These are phyloP conservation scores for Amiota minor DNA, from an alignment of 2,888 invertebrate species.

Conservation along the genomic window DNA sequence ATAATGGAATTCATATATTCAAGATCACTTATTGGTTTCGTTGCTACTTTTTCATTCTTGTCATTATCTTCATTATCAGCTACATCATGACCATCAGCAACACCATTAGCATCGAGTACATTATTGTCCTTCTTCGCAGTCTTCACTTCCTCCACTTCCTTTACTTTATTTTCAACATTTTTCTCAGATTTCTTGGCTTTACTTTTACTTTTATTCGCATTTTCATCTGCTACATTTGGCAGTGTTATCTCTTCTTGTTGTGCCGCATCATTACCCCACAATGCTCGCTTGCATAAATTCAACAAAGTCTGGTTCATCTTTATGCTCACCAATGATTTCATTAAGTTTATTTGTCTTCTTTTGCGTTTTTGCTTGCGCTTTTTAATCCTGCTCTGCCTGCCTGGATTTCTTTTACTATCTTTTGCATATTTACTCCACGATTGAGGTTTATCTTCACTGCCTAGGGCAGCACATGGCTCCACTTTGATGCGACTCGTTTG, in stretches of 20 bases:
- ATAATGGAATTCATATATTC: slow-evolving; percentile 85
- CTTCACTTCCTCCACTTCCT: slow-evolving; percentile 58
- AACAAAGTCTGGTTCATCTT: slow-evolving; percentile 89
- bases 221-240: not conserved
- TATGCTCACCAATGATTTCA: slow-evolving; percentile 83
- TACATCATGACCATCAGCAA: slow-evolving; percentile 66
- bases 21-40: slow-evolving; percentile 84
- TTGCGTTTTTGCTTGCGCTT: slow-evolving; percentile 48
- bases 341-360: slow-evolving; percentile 76
- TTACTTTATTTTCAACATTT: slow-evolving; percentile 68
- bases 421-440: slow-evolving; percentile 94
- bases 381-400: slow-evolving; percentile 63
- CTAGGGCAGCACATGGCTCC: slow-evolving; percentile 81
- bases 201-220: not conserved
- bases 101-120: slow-evolving; percentile 67
- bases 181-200: not conserved
- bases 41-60: slow-evolving; percentile 77
- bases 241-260: slow-evolving; percentile 49
- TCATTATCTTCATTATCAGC: slow-evolving; percentile 70
- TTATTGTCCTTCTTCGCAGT: slow-evolving; percentile 65
- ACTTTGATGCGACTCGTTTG: slow-evolving; percentile 88
- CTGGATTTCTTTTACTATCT: slow-evolving; percentile 78
- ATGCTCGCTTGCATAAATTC: slow-evolving; percentile 85
- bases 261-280: slow-evolving; percentile 77
- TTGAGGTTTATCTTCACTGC: slow-evolving; percentile 84